A percentile compares a stretch with the other conserved stretches of the same genome.
Evolutionary conservation across 1,140 invertebrate genomes (phyloP).

Genomic region (Leptoteleia sp.): DNA sequence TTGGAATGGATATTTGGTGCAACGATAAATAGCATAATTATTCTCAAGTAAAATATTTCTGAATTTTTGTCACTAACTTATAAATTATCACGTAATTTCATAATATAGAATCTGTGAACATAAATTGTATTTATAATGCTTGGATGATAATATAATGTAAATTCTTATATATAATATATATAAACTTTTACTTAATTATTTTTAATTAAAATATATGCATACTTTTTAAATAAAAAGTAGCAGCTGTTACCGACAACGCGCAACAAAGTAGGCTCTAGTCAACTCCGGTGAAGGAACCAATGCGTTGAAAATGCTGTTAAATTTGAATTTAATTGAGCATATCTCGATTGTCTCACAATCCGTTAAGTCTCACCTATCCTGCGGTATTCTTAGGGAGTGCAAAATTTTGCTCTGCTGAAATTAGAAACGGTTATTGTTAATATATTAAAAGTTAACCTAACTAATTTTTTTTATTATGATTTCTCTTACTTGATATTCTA

Average conservation of each 20-base stretch:
- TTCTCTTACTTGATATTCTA: slow-evolving; percentile 86
- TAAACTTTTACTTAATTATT: no score
- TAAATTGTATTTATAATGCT: slow-evolving; percentile 49
- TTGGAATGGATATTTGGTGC: slow-evolving; percentile 54
- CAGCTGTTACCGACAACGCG: slow-evolving; percentile 50
- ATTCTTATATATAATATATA: slow-evolving; percentile 12
- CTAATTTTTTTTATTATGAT: neutral
- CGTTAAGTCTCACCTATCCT: slow-evolving; percentile 83
- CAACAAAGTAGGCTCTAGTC: slow-evolving; percentile 45
- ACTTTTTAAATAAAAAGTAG: slow-evolving; percentile 44
- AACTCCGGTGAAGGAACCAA: slow-evolving; percentile 2
- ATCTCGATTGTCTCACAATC: slow-evolving; percentile 60
- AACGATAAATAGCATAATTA: slow-evolving; percentile 58
- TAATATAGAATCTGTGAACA: slow-evolving; percentile 57
- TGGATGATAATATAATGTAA: slow-evolving; percentile 37
- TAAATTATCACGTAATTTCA: slow-evolving; percentile 44
- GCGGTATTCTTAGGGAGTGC: slow-evolving; percentile 85
- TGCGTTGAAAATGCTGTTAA: slow-evolving; percentile 51
- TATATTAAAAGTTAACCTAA: neutral
- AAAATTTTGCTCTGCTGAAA: slow-evolving; percentile 88
- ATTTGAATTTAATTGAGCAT: slow-evolving; percentile 61
- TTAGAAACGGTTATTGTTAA: neutral
- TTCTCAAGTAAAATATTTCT: slow-evolving; percentile 62
- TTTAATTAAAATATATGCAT: slow-evolving; percentile 17
- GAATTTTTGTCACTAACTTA: slow-evolving; percentile 53